Percentiles rank a stretch among this genome's conserved stretches.
Conservation (phyloP, 2,113 vertebrate genomes). For the Blennius ocellaris region DNA sequence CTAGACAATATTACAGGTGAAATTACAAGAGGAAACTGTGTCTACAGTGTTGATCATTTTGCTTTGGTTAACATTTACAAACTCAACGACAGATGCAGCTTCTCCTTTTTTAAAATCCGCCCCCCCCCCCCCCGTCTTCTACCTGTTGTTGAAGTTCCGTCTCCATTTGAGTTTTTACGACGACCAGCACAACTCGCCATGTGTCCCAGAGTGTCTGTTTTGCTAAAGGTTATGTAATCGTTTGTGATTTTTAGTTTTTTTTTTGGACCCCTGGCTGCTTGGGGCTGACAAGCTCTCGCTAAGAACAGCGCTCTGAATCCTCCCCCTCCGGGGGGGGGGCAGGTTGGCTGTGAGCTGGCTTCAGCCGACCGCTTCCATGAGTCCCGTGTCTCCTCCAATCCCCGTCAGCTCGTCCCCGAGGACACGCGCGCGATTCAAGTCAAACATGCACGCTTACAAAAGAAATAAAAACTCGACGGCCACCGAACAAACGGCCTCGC, state of each 20-base stretch:
- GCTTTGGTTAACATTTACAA: conserved; percentile 23
- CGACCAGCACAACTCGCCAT: background rate
- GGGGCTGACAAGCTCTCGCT: conserved; percentile 44
- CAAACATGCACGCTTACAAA: conserved; percentile 1
- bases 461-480: conserved; percentile 7
- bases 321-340: conserved; percentile 49
- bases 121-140: background rate
- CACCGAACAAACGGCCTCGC: background rate
- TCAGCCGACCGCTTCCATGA: conserved; percentile 53
- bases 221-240: conserved; percentile 50
- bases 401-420: conserved; percentile 24
- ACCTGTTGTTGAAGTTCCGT: conserved; percentile 14
- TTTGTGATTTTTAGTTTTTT: conserved; percentile 61
- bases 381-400: conserved; percentile 57
- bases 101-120: conserved; percentile 14
- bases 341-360: conserved; percentile 53
- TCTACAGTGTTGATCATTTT: conserved; percentile 6
- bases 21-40: background rate
- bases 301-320: conserved; percentile 47
- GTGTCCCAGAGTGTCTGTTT: background rate
- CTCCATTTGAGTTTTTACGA: conserved; percentile 7
- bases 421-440: conserved; percentile 2
- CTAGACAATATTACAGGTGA: background rate
- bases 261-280: conserved; percentile 41
- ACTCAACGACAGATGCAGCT: conserved; percentile 1